These are phyloP conservation scores for Myzus persicae DNA, from an alignment of 1,140 invertebrate genomes.

Conservation along the genomic window DNA sequence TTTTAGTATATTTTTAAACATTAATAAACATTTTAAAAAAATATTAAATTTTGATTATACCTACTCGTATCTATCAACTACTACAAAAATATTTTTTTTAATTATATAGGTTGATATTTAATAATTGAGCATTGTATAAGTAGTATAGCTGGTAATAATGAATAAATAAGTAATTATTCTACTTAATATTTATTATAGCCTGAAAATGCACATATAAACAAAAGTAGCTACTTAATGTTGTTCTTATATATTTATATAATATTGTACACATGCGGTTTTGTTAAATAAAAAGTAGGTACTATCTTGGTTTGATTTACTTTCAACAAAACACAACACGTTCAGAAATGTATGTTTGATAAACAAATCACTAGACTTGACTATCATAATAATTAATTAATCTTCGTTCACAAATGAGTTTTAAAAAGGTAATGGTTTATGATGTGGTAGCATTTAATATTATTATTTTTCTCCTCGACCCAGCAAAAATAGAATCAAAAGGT, in stretches of 20 bases:
- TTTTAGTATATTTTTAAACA: background rate
- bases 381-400: conserved; percentile 9
- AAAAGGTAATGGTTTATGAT: conserved; percentile 8
- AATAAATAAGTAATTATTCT: background rate
- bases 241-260: too few species aligned
- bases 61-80: background rate
- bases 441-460: background rate
- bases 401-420: conserved; percentile 9
- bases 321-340: background rate
- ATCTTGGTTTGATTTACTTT: background rate
- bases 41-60: background rate
- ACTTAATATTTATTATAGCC: background rate
- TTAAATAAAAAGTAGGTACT: background rate
- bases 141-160: too few species aligned
- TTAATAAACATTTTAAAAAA: background rate
- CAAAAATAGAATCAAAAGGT: conserved; percentile 21
- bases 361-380: background rate
- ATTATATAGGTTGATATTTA: background rate
- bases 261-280: background rate
- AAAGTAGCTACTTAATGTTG: background rate
- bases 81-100: background rate
- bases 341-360: background rate
- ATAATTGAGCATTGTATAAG: too few species aligned
- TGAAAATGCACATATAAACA: background rate
- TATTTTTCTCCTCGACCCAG: conserved; percentile 2